A percentile compares a stretch with the other conserved stretches of the same genome.
Conservation (phyloP, 1,140 invertebrate species). For the Procambarus clarkii region DNA sequence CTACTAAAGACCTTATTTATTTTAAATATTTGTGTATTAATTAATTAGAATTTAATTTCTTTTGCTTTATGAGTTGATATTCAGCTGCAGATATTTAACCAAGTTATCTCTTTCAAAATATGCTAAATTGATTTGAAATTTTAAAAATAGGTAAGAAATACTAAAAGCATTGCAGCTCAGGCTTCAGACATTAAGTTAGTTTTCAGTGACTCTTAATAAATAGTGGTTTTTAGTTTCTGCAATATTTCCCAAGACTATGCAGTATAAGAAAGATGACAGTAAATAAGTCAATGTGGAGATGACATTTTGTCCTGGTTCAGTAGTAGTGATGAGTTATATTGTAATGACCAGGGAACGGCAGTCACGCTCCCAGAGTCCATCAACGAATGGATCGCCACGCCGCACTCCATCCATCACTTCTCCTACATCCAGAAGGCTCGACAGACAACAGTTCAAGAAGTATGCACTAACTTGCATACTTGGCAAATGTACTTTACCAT, state of each 20-base stretch:
- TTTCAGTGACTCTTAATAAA: not conserved
- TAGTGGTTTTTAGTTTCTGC: not conserved
- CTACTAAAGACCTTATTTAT: not conserved
- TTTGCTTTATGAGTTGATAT: no score
- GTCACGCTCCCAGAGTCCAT: constrained; percentile 46
- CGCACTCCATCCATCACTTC: constrained; percentile 38
- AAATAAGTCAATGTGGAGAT: not conserved
- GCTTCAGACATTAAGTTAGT: not conserved
- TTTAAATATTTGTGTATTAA: not conserved
- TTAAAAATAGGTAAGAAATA: not conserved
- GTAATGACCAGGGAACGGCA: constrained; percentile 31
- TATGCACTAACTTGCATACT: constrained; percentile 30
- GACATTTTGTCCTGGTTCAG: not conserved
- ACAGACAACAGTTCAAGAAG: constrained; percentile 65
- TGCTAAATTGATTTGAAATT: not conserved
- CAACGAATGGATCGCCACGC: constrained; percentile 48
- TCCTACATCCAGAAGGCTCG: constrained; percentile 53
- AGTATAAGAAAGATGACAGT: not conserved
- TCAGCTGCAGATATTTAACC: not conserved
- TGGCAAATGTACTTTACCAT: constrained; percentile 11
- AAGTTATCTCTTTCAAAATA: not conserved
- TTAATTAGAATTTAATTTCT: not conserved
- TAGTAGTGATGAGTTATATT: constrained; percentile 35
- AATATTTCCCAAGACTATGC: not conserved
- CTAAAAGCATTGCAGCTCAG: not conserved